Evolutionary conservation across 2,797 vertebrate species (phyloP).

Genomic region (Thaleichthys pacificus): DNA sequence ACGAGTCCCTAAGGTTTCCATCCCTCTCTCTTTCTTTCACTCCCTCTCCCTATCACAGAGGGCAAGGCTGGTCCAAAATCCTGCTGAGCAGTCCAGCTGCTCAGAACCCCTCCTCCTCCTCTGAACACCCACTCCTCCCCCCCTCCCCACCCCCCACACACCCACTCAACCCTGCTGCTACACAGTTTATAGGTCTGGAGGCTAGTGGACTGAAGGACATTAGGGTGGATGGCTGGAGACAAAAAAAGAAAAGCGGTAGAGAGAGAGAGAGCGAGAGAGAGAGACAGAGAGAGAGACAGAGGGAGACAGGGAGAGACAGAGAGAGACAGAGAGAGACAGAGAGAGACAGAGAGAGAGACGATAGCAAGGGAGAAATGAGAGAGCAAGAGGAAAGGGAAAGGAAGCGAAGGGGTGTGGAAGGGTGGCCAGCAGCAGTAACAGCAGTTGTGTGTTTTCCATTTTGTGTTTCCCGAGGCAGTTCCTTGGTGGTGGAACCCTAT

Average conservation of each 20-base stretch:
- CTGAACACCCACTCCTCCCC: not conserved
- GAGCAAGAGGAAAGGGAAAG: not conserved
- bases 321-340: conserved; percentile 9
- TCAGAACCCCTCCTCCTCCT: not conserved
- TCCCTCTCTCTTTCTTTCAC: conserved; percentile 8
- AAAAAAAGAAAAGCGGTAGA: not conserved
- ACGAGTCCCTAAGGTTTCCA: conserved; percentile 26
- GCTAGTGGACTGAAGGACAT: conserved; percentile 34
- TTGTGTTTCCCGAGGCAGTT: conserved; percentile 28
- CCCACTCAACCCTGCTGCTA: not conserved
- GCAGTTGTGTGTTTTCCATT: not conserved
- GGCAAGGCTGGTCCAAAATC: conserved; percentile 33
- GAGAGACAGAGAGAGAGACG: conserved; percentile 12
- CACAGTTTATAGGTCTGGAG: conserved; percentile 17
- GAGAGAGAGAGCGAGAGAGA: conserved; percentile 11
- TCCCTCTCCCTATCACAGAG: conserved; percentile 13
- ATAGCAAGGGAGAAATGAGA: conserved; percentile 3
- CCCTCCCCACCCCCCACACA: conserved; percentile 1
- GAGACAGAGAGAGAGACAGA: conserved; percentile 10
- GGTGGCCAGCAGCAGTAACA: conserved; percentile 8
- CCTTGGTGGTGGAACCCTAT: conserved; percentile 30
- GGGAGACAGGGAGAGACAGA: conserved; percentile 7
- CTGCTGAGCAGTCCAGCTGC: conserved; percentile 28
- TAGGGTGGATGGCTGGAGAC: not conserved
- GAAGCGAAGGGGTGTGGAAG: conserved; percentile 8